These are phyloP conservation scores for Lasaia peninsularis DNA, from an alignment of 1,140 invertebrate species.

Conservation along the genomic window DNA sequence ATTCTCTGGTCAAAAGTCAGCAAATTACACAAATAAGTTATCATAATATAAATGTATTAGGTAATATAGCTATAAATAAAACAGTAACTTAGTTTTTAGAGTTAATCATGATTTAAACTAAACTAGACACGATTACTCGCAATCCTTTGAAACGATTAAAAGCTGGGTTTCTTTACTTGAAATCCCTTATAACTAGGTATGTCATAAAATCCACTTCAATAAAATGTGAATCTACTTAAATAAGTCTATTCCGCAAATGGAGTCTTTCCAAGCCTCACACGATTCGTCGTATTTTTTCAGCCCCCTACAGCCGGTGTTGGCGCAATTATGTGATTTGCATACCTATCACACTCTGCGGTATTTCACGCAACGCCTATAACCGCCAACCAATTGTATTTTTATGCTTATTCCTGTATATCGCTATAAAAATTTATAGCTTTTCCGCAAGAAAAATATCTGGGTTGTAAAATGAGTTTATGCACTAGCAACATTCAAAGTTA, in stretches of 20 bases:
- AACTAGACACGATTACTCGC: no score
- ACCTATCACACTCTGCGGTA: conserved; percentile 30
- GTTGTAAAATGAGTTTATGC: conserved; percentile 7
- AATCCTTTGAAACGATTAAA: no score
- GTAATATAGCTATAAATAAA: no score
- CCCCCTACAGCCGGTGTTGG: conserved; percentile 9
- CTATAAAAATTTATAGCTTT: conserved; percentile 26
- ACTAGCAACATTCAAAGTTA: no score
- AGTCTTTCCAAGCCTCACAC: conserved; percentile 20
- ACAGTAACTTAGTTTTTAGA: no score
- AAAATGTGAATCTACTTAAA: neutral
- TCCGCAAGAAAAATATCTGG: neutral
- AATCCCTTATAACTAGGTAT: no score
- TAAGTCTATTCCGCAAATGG: conserved; percentile 18
- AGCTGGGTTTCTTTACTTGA: no score
- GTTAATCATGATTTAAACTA: no score
- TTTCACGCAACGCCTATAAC: conserved; percentile 27
- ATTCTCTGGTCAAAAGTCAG: no score
- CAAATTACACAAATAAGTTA: no score
- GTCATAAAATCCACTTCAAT: neutral
- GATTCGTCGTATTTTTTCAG: conserved; percentile 25
- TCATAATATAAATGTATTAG: no score
- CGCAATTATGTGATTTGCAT: conserved; percentile 52
- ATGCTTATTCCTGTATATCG: conserved; percentile 23
- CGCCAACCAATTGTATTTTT: conserved; percentile 29